Conservation (phyloP, 1,140 invertebrate species). For the Piezodorus guildinii region DNA sequence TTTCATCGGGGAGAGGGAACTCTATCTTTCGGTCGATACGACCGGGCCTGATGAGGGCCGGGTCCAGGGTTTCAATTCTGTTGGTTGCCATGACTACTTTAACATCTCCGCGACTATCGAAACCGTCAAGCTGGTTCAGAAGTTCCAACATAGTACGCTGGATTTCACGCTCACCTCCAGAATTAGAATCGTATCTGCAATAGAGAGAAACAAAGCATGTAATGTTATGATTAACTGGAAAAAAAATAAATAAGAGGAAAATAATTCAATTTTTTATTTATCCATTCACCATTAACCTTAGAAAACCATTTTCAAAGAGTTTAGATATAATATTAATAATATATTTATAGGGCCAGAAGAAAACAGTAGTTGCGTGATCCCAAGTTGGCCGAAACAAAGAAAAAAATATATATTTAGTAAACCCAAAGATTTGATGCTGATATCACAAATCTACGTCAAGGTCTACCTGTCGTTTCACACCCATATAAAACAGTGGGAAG, state of each 20-base stretch:
- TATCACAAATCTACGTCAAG: too few species aligned
- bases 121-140: constrained; percentile 97
- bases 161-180: constrained; percentile 98
- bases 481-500: too few species aligned
- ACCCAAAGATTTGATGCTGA: too few species aligned
- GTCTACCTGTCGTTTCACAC: too few species aligned
- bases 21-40: constrained; percentile 99
- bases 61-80: constrained; percentile 97
- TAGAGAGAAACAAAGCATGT: constrained; percentile 35
- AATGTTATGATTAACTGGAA: not conserved
- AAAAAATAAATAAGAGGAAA: not conserved
- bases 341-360: too few species aligned
- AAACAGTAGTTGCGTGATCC: too few species aligned
- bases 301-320: too few species aligned
- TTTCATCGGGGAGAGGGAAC: constrained; percentile 98
- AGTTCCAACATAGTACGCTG: constrained; percentile 99
- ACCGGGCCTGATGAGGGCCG: constrained; percentile 94
- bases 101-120: constrained; percentile 84
- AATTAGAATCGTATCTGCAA: constrained; percentile 87
- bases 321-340: too few species aligned
- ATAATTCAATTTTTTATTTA: not conserved
- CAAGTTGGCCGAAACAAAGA: too few species aligned
- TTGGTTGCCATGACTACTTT: constrained; percentile 98
- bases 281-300: too few species aligned
- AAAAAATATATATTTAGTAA: too few species aligned